phyloP scores from a whole-genome alignment of 2,113 vertebrate genomes.

The Serilophus lunatus region DNA sequence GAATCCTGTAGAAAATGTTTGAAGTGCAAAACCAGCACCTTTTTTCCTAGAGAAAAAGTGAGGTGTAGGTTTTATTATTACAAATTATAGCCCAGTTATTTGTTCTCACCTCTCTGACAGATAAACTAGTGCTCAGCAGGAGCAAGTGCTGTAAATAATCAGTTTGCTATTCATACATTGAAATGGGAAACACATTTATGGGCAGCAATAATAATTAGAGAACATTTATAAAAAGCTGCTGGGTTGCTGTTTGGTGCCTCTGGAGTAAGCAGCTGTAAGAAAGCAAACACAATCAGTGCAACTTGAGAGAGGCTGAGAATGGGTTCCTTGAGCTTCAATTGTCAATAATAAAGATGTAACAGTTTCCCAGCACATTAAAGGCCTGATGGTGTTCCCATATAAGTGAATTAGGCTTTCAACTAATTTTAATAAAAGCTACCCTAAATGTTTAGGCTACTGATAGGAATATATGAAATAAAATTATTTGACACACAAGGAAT shows the following conservation, averaged over 20 bases:
- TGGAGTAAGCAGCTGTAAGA: slow-evolving; percentile 48
- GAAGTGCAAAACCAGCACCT: background rate
- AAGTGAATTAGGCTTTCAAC: background rate
- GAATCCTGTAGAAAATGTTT: background rate
- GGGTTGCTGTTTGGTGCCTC: slow-evolving; percentile 22
- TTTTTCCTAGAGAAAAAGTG: background rate
- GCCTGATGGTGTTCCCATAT: slow-evolving; percentile 18
- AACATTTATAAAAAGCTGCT: slow-evolving; percentile 15
- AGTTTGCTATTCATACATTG: slow-evolving; percentile 34
- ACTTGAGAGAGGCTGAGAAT: slow-evolving; percentile 29
- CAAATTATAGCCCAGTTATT: slow-evolving; percentile 3
- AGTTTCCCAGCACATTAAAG: slow-evolving; percentile 27
- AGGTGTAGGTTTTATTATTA: background rate
- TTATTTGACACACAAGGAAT: background rate
- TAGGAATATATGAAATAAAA: background rate
- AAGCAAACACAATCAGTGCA: slow-evolving; percentile 35
- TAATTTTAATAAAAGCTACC: slow-evolving; percentile 33
- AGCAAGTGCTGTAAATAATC: slow-evolving; percentile 50
- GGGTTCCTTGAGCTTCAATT: slow-evolving; percentile 17
- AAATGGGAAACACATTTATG: slow-evolving; percentile 15
- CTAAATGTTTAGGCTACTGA: background rate
- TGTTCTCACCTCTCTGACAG: slow-evolving; percentile 25
- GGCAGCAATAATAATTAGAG: slow-evolving; percentile 48
- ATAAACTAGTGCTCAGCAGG: slow-evolving; percentile 4
- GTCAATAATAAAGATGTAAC: slow-evolving; percentile 41